Base-by-base conservation (phyloP, 2,113 vertebrate genomes). In the Chitala chitala region DNA sequence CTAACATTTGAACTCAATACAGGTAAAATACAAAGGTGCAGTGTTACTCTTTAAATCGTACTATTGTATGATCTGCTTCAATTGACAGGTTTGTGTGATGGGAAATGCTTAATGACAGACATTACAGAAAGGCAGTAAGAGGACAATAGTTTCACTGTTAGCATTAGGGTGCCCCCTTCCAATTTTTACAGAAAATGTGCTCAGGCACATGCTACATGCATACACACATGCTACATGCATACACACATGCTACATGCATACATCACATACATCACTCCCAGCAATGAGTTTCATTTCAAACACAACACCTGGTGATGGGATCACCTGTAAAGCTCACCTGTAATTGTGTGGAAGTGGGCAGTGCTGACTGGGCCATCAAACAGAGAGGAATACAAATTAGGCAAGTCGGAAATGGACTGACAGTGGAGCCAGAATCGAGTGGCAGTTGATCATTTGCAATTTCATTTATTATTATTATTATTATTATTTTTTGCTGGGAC, bases 381-480 rank as follows among this genome's bases (percentile, higher is more conserved):
- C 6, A n/a, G 38, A 24, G 24, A 44, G 26, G 50, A 50, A 53
- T n/a, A 36, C 20, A 38, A 5, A 70, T 15, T 2, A 78, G 70
- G 81, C 73, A 82, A 83, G 71, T 50, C 53, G 75, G 69, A 74
- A 75, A 76, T 65, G 46, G 69, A 29, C 59, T 69, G 71, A 64
- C 71, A 64, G 59, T 42, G 22, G 61, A 17, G 31, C 79, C 75
- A 80, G 76, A 80, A 82, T 82, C 77, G 81, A 71, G 74, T 53
- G 72, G 72, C 75, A 83, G 81, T 83, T 78, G 78, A 73, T 85
- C 79, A 78, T 69, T 74, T 73, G n/a, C n/a, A n/a, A n/a, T n/a
- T n/a, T n/a, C n/a, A n/a, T n/a, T n/a, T n/a, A n/a, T n/a, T n/a
- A n/a, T n/a, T n/a, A n/a, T n/a, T n/a, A n/a, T n/a, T n/a, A n/a